Base-by-base conservation (phyloP, 2,113 vertebrate species). In the Tamias sibiricus region DNA sequence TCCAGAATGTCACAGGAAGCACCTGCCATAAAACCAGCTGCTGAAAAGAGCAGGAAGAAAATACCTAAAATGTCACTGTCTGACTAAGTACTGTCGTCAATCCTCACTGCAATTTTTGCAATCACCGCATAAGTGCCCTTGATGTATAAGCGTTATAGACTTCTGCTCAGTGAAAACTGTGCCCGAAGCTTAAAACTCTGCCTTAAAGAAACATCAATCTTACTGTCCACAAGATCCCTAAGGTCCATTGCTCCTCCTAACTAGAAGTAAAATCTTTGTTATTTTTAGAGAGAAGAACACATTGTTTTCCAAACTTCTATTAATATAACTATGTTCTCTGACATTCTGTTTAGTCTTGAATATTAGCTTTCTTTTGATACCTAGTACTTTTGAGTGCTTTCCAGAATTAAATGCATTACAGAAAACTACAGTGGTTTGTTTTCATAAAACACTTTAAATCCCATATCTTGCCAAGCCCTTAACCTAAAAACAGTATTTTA, bases 111-210 rank as follows among this genome's bases (percentile, higher is more conserved):
- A 95, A 79, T 96, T 94, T 97, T 47, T 96, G 94, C 93, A 92
- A 87, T 97, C 95, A 93, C 75, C 40, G 74, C 57, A n/a, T 87
- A 97, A 97, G 95, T 97, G 89, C 86, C 91, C 94, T 92, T 92
- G 91, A 96, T 83, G 93, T 96, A 84, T 71, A 97, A 95, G 94
- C 28, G 9, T 64, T 77, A 93, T 6, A 87, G 95, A 89, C 89
- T 95, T 96, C 91, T 87, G 81, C 76, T 86, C 49, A 19, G 64
- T 84, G 94, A 92, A 97, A 97, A 97, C 94, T 87, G 82, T n/a
- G 74, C 93, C 95, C 0, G 42, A n/a, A 96, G 93, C 96, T 87
- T 89, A 94, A 91, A 95, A 87, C 68, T 89, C 52, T 62, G 82
- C 83, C 91, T 93, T 87, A 96, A 95, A 95, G 90, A 91, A 95